These are phyloP conservation scores for Cataglyphis rosenhaueri DNA, from an alignment of 2,888 invertebrate genomes.

Conservation along the genomic window DNA sequence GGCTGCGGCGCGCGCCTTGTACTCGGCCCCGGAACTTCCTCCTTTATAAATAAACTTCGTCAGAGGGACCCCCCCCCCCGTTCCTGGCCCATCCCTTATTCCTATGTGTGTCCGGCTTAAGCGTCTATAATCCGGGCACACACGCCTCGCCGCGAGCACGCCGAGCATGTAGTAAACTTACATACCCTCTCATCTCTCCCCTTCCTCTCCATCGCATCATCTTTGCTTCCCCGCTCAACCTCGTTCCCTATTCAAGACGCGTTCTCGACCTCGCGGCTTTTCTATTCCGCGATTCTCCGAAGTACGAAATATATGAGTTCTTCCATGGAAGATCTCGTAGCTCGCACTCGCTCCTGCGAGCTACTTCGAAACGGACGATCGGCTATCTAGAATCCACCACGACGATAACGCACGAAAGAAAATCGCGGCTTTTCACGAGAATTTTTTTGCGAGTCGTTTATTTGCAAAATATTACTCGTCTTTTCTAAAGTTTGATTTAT, in stretches of 20 bases:
- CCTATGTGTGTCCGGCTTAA: slow-evolving; percentile 65
- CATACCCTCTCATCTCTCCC: background rate
- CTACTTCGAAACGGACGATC: slow-evolving; percentile 39
- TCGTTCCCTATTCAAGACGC: slow-evolving; percentile 16
- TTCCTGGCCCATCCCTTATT: slow-evolving; percentile 40
- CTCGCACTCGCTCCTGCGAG: background rate
- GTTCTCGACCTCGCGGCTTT: slow-evolving; percentile 31
- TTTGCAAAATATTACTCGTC: slow-evolving; percentile 15
- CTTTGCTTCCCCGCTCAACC: slow-evolving; percentile 2
- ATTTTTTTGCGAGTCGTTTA: background rate
- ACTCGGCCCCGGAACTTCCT: slow-evolving; percentile 69
- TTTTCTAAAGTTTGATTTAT: background rate
- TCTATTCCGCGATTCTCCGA: slow-evolving; percentile 11
- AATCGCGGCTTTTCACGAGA: background rate
- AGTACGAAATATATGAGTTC: slow-evolving; percentile 1
- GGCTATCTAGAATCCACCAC: background rate
- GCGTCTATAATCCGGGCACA: slow-evolving; percentile 58
- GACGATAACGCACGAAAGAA: background rate
- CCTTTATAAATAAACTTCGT: slow-evolving; percentile 79
- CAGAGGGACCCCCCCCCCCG: slow-evolving; percentile 42
- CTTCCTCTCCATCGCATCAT: background rate
- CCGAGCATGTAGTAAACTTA: slow-evolving; percentile 52
- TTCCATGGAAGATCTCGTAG: background rate
- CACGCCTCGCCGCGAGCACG: slow-evolving; percentile 17
- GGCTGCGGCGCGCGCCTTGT: slow-evolving; percentile 55